Evolutionary conservation across 2,113 vertebrate species (phyloP).

Genomic region (Heteronetta atricapilla): DNA sequence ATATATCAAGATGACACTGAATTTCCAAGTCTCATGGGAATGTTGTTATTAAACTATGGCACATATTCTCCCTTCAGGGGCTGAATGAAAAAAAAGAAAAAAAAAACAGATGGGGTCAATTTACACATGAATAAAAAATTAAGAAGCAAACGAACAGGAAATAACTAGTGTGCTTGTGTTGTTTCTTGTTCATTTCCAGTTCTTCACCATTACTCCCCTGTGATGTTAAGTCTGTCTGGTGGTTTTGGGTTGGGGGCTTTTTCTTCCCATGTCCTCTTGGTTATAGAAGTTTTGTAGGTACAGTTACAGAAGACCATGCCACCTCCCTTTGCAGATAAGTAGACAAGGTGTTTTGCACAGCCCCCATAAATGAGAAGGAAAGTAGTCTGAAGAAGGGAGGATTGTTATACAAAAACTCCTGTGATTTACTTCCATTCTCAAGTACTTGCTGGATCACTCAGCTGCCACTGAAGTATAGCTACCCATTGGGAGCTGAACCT

Average conservation of each 20-base stretch:
- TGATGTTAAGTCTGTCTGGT: background rate
- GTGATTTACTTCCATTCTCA: background rate
- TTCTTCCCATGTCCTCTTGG: background rate
- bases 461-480: background rate
- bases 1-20: background rate
- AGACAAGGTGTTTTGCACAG: background rate
- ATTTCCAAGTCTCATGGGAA: background rate
- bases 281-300: background rate
- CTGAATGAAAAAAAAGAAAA: background rate
- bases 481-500: background rate
- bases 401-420: background rate
- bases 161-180: background rate
- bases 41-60: background rate
- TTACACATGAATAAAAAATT: conserved; percentile 26
- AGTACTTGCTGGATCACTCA: background rate
- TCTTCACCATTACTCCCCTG: background rate
- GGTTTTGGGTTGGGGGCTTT: background rate
- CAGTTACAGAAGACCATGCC: background rate
- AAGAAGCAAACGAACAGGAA: conserved; percentile 55
- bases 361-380: background rate
- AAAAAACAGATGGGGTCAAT: conserved; percentile 52
- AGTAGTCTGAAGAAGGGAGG: background rate
- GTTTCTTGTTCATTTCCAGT: background rate
- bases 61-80: background rate
- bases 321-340: background rate